phyloP scores from a whole-genome alignment of 2,113 vertebrate genomes.

The Rhombomys opimus region DNA sequence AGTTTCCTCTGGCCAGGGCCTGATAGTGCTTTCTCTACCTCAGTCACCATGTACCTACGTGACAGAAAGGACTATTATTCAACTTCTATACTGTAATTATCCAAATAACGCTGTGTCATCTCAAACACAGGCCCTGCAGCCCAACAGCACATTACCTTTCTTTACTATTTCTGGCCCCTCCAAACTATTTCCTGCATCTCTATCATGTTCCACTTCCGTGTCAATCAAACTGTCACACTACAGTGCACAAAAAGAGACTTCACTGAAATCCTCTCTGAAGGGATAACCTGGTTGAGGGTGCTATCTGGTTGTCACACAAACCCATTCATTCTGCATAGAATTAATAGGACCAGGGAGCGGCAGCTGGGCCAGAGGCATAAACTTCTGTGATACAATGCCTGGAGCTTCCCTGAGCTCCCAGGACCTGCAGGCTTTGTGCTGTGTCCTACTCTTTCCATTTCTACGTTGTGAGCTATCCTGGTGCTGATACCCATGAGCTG shows the following conservation, averaged over 20 bases:
- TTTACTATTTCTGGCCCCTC: background rate
- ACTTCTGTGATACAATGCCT: too few relatives aligned
- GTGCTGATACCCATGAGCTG: background rate
- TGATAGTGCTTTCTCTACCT: background rate
- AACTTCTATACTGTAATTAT: background rate
- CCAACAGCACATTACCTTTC: background rate
- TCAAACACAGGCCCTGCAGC: background rate
- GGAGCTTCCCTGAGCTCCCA: background rate
- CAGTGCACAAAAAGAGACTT: background rate
- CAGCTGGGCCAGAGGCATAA: background rate
- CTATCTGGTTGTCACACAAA: background rate
- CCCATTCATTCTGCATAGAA: background rate
- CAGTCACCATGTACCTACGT: background rate
- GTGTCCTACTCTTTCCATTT: too few relatives aligned
- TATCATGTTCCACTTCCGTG: fast-evolving
- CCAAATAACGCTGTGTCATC: background rate
- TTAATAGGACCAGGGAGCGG: background rate
- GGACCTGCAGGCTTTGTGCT: background rate
- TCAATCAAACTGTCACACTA: background rate
- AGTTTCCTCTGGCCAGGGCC: background rate
- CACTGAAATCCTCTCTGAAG: background rate
- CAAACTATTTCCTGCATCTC: fast-evolving
- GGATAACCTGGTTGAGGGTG: background rate
- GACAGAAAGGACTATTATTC: background rate
- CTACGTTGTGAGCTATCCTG: background rate